A percentile compares a stretch with the other conserved stretches of the same genome.
phyloP scores from a whole-genome alignment of 2,888 invertebrate species.

The Plebejus anna region DNA sequence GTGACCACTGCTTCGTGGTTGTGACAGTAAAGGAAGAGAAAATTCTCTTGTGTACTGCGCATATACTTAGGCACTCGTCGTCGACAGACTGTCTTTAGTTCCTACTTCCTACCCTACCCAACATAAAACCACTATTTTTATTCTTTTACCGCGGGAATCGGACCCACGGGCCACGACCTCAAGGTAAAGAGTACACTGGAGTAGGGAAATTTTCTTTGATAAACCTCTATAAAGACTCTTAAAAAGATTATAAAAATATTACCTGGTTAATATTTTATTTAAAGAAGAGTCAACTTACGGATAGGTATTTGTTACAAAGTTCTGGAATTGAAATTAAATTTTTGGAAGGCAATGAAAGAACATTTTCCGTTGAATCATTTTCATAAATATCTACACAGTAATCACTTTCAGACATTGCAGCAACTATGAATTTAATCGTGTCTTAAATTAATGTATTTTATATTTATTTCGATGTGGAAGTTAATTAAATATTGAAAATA shows the following conservation, averaged over 20 bases:
- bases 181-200: background rate
- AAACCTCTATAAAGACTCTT: no score
- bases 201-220: no score
- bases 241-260: background rate
- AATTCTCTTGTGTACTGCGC: no score
- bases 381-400: slow-evolving; percentile 49
- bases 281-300: slow-evolving; percentile 49
- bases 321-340: slow-evolving; percentile 50
- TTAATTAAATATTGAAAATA: background rate
- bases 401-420: slow-evolving; percentile 49
- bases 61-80: no score
- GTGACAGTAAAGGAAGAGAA: no score
- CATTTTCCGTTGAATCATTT: slow-evolving; percentile 52
- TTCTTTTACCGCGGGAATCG: no score
- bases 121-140: no score
- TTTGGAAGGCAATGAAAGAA: slow-evolving; percentile 53
- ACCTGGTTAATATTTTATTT: background rate
- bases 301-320: slow-evolving; percentile 48
- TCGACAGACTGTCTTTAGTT: no score
- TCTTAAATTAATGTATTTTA: background rate
- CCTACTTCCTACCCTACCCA: no score
- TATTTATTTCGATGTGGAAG: background rate
- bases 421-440: background rate
- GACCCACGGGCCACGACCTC: no score
- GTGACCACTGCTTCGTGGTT: no score